Evolutionary conservation across 2,797 vertebrate genomes (phyloP).

Genomic region (Falco naumanni): DNA sequence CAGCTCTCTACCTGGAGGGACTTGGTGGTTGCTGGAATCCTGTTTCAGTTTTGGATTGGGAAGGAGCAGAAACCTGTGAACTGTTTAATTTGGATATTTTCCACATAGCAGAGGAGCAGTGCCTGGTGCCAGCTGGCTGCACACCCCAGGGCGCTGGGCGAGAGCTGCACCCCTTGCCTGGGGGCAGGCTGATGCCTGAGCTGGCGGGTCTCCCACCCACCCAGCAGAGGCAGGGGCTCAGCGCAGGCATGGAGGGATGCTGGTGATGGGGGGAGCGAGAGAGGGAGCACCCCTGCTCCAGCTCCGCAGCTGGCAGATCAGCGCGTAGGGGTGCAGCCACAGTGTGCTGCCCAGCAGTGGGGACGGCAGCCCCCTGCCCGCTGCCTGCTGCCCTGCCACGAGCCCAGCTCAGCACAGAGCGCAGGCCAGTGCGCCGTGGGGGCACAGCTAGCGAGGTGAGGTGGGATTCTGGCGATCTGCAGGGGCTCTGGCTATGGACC

Average conservation of each 20-base stretch:
- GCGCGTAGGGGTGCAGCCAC: neutral
- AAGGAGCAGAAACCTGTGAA: neutral
- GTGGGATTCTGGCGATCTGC: neutral
- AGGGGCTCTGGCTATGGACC: neutral
- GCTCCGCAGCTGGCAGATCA: rapidly evolving
- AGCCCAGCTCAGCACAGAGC: neutral
- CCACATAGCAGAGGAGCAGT: neutral
- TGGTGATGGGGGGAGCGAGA: neutral
- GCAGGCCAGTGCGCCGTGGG: neutral
- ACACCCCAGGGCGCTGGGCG: neutral
- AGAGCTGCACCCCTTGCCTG: rapidly evolving
- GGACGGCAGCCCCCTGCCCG: too few species aligned
- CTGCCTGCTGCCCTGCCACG: neutral
- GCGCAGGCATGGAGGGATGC: neutral
- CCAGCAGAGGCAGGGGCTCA: rapidly evolving
- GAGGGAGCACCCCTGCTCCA: neutral
- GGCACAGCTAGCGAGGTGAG: neutral
- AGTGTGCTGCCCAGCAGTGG: neutral
- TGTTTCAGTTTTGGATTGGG: neutral
- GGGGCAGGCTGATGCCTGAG: neutral
- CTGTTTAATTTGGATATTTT: constrained; percentile 10
- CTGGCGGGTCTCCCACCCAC: neutral
- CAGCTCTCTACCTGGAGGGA: neutral
- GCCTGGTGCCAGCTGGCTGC: neutral
- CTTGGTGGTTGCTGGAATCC: neutral